Evolutionary conservation across 2,113 vertebrate species (phyloP).

Genomic region (Eonycteris spelaea): DNA sequence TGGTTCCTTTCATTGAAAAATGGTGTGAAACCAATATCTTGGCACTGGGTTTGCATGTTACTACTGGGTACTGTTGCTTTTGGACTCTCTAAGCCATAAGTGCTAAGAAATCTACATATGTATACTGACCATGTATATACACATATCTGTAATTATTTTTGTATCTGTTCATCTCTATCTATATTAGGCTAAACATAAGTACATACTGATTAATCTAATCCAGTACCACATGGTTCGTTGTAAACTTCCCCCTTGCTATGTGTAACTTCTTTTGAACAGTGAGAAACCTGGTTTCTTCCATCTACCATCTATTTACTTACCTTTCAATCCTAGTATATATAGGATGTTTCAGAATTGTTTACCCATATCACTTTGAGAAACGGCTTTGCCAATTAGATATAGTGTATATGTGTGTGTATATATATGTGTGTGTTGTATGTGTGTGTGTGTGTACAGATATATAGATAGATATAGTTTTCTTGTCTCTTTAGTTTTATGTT

Average conservation of each 20-base stretch:
- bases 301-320: neutral
- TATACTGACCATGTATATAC: neutral
- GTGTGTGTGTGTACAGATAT: too few relatives aligned
- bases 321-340: too few relatives aligned
- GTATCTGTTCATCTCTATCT: neutral
- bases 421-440: too few relatives aligned
- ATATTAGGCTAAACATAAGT: neutral
- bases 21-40: neutral
- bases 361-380: neutral
- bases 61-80: neutral
- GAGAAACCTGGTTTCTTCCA: too few relatives aligned
- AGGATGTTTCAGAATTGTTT: neutral
- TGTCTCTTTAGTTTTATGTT: neutral
- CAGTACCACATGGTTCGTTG: neutral
- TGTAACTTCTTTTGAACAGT: too few relatives aligned
- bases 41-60: neutral
- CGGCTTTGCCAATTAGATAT: neutral
- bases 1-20: neutral
- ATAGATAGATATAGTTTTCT: neutral
- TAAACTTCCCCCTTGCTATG: neutral
- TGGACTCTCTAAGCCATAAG: neutral
- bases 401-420: too few relatives aligned
- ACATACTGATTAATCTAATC: neutral
- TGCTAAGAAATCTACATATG: neutral
- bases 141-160: neutral